Evolutionary conservation across 2,113 vertebrate species (phyloP), one percentile per base, ranked within the genome.

Genomic region (Cyanoderma ruficeps): DNA sequence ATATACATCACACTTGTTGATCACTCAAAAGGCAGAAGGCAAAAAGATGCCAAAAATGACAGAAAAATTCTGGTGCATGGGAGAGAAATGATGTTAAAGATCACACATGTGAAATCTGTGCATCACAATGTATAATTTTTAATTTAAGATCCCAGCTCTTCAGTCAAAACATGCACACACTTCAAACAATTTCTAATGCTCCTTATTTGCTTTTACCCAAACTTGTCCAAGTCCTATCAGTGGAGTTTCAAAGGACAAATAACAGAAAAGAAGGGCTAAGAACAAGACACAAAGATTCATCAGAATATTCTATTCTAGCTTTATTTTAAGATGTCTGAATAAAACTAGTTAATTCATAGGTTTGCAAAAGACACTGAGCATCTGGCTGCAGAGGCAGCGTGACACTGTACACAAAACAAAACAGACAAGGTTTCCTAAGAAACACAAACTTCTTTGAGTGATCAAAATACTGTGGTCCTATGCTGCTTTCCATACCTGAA

Each of bases 301-400:
- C 20, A 79, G 33, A 61, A 84, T 9, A n/a, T 24, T 9, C 50
- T 15, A 69, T 33, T 90, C 46, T 17, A 53, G n/a, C 33, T 89
- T 74, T 42, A 52, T 71, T 94, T 82, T 87, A 3, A 87, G 88
- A 65, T 72, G 21, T 28, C 27, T 57, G 21, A 87, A 69, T 83
- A 85, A 82, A 86, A 68, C 8, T 13, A 89, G 14, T 25, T 56
- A 87, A 84, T 69, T 35, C 53, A 33, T 9, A 42, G 11, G 18
- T 59, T n/a, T 76, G 28, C 33, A 81, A 78, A 89, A 89, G 57
- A 21, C 57, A 68, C 49, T n/a, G 50, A 65, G 42, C 42, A 69
- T 16, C 17, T 65, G 49, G 33, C 17, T 86, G 55, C 55, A 75
- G 20, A 57, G 53, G 13, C 16, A 69, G 50, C 9, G 4, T 6